These are phyloP conservation scores for Coboldia fuscipes DNA, from an alignment of 1,140 invertebrate species.

Conservation along the genomic window DNA sequence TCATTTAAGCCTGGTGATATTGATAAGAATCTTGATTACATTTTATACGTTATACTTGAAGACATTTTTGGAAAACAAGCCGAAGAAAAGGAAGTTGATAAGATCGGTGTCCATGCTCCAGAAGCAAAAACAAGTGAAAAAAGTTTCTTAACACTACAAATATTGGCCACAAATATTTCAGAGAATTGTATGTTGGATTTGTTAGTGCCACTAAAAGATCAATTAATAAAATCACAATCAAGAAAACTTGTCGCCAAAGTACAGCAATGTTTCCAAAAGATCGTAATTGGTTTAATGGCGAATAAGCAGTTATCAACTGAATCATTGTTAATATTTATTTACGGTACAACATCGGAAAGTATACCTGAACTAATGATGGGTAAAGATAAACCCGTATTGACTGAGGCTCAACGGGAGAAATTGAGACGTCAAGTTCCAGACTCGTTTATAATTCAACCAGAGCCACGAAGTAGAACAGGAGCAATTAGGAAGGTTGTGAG, in stretches of 20 bases:
- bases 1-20: constrained; percentile 38
- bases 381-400: constrained; percentile 26
- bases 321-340: constrained; percentile 59
- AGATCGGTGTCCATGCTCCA: constrained; percentile 55
- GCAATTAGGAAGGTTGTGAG: constrained; percentile 29
- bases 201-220: constrained; percentile 61
- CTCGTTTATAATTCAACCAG: constrained; percentile 41
- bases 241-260: constrained; percentile 64
- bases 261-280: constrained; percentile 52
- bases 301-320: constrained; percentile 54
- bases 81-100: constrained; percentile 80
- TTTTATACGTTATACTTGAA: constrained; percentile 66
- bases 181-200: constrained; percentile 54
- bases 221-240: constrained; percentile 51
- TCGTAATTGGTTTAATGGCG: constrained; percentile 55
- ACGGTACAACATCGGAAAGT: constrained; percentile 56
- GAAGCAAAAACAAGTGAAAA: constrained; percentile 65
- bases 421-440: constrained; percentile 31
- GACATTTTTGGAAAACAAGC: constrained; percentile 73
- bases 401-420: constrained; percentile 26
- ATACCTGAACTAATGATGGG: constrained; percentile 40
- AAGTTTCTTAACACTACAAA: constrained; percentile 67
- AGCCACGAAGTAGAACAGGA: constrained; percentile 39
- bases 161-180: constrained; percentile 58
- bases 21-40: constrained; percentile 48